Evolutionary conservation across 2,797 vertebrate genomes (phyloP).

Genomic region (Ceyx erithaca): DNA sequence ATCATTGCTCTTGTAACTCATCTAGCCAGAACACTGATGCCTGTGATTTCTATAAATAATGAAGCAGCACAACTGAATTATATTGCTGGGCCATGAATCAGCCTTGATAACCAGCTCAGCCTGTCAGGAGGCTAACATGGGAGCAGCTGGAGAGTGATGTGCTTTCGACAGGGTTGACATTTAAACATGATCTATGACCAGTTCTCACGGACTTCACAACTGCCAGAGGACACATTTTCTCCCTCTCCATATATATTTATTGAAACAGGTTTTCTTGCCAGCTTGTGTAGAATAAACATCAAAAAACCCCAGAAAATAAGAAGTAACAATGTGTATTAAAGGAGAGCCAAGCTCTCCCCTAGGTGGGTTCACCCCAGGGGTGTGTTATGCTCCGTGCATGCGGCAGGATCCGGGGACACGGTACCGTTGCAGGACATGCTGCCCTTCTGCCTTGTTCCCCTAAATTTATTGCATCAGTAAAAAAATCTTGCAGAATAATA

Average conservation of each 20-base stretch:
- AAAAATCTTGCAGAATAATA: not conserved
- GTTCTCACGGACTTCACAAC: not conserved
- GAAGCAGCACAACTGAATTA: not conserved
- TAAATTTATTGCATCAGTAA: not conserved
- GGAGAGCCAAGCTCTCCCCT: not conserved
- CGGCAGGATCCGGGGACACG: not conserved
- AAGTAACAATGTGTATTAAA: not conserved
- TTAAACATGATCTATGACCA: not conserved
- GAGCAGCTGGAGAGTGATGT: slow-evolving; percentile 17
- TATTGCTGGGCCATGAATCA: slow-evolving; percentile 13
- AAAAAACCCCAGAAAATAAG: not conserved
- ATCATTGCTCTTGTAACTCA: not conserved
- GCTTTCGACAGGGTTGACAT: not conserved
- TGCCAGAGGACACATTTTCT: not conserved
- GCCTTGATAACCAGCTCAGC: not conserved
- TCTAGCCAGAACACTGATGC: not conserved
- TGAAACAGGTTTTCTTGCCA: not conserved
- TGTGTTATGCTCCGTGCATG: accelerated
- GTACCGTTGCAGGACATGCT: not conserved
- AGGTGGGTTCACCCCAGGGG: not conserved
- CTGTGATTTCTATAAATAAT: slow-evolving; percentile 24
- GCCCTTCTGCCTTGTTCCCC: not conserved
- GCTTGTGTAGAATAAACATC: not conserved
- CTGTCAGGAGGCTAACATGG: not conserved
- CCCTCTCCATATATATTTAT: not conserved